Evolutionary conservation across 1,140 invertebrate genomes (phyloP), one percentile per base, ranked within the genome.

Genomic region (Diorhabda carinulata): DNA sequence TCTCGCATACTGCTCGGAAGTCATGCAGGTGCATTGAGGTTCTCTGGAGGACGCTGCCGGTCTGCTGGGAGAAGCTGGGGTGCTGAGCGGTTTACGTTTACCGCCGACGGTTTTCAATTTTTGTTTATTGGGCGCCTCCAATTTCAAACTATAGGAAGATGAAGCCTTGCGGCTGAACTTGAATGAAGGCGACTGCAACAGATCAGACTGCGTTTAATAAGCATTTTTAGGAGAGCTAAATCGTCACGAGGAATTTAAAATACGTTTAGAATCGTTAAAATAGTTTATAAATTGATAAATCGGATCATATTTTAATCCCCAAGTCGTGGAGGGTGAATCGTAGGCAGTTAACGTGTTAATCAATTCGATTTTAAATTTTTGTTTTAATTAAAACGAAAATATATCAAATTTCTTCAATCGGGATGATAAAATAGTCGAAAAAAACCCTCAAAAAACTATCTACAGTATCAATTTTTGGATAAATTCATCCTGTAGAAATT

Each of bases 121-220:
- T 81, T 92, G 90, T 84, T 93, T 92, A 79, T 90, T 92, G 69
- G 91, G 90, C 68, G 91, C 91, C 80, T 97, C 95, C 82, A 97
- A 84, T 86, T 96, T 94, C 73, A 98, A 87, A 75, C 95, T 97
- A 84, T 97, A 97, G 78, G 95, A 96, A 76, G 95, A 97, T 70
- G 94, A 96, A 75, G 95, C 94, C 87, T 98, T 98, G 81, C 96
- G 89, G 79, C 94, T 94, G 87, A 96, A 97, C 88, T 97, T 97
- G 87, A 96, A 97, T 80, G 94, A 93, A 78, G 94, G 95, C 84
- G 94, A 96, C 96, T 98, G 90, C 82, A 90, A 91, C 85, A 85
- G 81, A 84, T 86, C 85, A 85, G 83, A 86, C 84, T 86, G 81
- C 71, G 71, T 77, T 77, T 73, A 80, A 79, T 78, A 78, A 78